Evolutionary conservation across 2,888 invertebrate genomes (phyloP), one percentile per base, ranked within the genome.

Genomic region (Agrotis puta): DNA sequence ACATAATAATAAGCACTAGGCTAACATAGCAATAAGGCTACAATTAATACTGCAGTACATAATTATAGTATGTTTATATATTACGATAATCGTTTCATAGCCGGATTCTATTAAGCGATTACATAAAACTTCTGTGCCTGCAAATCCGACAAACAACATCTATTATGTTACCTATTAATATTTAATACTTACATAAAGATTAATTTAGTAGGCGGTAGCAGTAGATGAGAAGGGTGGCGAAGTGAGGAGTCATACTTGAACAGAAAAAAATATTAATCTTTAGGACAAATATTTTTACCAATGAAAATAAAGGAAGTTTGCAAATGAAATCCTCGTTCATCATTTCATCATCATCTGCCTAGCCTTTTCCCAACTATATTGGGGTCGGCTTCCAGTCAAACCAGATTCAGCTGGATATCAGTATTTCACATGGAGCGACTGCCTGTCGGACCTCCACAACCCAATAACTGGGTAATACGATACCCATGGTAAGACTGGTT

Each of bases 101-200:
- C 48, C 39, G 27, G 51, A 48, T 69, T 47, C 18, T 47, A 39
- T 70, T 18, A 11, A 5, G 43, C 58, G 22, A 54, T 65, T 73
- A 73, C 58, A 65, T 64, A 73, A 64, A 73, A 51, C 24, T 24
- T 48, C 20, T 57, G 24, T 18, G 57, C 14, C 14, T 47, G 45
- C 14, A 39, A 73, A 73, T 27, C 13, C 13, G n/a, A 48, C 16
- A 43, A 59, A 53, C 14, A 48, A 47, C 58, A 54, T 54, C 39
- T 43, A 74, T 53, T 53, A 59, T 13, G 43, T 39, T 27, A 9
- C 4, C n/a, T 50, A 48, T 54, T 54, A 45, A 70, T 53, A 14
- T 45, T 45, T 45, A n/a, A n/a, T n/a, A 45, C 43, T 43, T 43
- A 45, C 18, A n/a, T 14, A 20, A 50, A 20, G 20, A 20, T 3